Evolutionary conservation across 2,797 vertebrate species (phyloP).

Genomic region (Hirundo rustica): DNA sequence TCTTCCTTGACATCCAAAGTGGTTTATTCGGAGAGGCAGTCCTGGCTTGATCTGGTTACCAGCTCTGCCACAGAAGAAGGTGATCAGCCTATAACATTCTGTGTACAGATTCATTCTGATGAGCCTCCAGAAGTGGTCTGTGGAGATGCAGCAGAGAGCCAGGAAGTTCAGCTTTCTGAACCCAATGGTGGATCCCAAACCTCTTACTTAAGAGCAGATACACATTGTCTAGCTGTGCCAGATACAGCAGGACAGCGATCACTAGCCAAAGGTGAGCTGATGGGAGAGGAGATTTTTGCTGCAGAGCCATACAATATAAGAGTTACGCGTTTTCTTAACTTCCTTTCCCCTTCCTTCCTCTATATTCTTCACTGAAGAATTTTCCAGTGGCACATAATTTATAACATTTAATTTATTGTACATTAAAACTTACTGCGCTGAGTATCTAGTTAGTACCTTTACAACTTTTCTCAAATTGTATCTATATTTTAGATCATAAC

Average conservation of each 20-base stretch:
- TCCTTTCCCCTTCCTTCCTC: not conserved
- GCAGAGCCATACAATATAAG: not conserved
- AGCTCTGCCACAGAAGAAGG: conserved; percentile 70
- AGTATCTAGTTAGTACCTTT: not conserved
- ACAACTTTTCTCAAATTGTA: not conserved
- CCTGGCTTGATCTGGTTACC: conserved; percentile 82
- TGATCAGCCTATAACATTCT: conserved; percentile 76
- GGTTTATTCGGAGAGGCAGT: conserved; percentile 76
- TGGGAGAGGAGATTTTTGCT: not conserved
- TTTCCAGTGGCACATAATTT: not conserved
- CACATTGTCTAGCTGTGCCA: conserved; percentile 53
- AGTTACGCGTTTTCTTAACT: not conserved
- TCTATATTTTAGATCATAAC: not conserved
- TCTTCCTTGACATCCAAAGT: conserved; percentile 81
- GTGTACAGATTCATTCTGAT: conserved; percentile 75
- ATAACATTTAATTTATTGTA: not conserved
- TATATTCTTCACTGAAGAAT: not conserved
- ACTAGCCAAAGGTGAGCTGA: conserved; percentile 71
- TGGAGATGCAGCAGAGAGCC: conserved; percentile 24
- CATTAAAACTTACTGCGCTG: not conserved
- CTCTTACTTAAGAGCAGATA: conserved; percentile 43
- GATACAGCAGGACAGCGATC: conserved; percentile 39
- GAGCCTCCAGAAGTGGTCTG: conserved; percentile 7
- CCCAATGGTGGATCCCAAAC: conserved; percentile 36
- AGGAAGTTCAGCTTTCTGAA: not conserved